Base-by-base conservation (phyloP, 2,113 vertebrate species). In the Hypomesus transpacificus region DNA sequence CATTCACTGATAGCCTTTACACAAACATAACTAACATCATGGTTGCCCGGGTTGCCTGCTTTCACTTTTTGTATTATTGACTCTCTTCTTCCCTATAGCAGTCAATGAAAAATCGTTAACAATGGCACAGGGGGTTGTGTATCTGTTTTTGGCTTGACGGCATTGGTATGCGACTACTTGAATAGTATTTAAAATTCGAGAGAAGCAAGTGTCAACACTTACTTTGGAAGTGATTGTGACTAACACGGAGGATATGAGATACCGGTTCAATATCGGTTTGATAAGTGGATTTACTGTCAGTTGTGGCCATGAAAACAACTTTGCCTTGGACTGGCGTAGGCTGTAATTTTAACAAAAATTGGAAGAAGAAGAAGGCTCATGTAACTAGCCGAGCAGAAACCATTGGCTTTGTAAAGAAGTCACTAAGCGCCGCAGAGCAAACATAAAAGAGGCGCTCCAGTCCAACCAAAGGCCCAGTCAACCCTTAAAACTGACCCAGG, bases 11-110 rank as follows among this genome's bases (percentile, higher is more conserved):
- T 91, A 91, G 91, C 90, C 90, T 92, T 92, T 89, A 90, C 89
- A 89, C 91, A 92, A 91, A 92, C 90, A 92, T 92, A 89, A 91
- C 89, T 91, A 91, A 91, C 91, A 92, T 92, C 88, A 87, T 87
- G 89, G 91, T 90, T 91, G 89, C 90, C 89, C 71, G 77, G 89
- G 89, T 81, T 89, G 87, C 91, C 85, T 88, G 87, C 90, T 91
- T 91, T 92, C 87, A 87, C 88, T 90, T 85, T 84, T 86, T 85
- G 88, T 86, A 85, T 89, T 79, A 89, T 85, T 88, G 89, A 91
- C 90, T 91, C 89, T 83, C 84, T 83, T 90, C 90, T 91, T 78
- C 85, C 89, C 81, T 84, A 46, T 46, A 87, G 79, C 89, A 92
- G 89, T 92, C 89, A 91, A 92, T 92, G 89, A 92, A 92, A 83